Evolutionary conservation across 2,888 invertebrate species (phyloP), one percentile per base, ranked within the genome.

Genomic region (Neoitamus cyanurus): DNA sequence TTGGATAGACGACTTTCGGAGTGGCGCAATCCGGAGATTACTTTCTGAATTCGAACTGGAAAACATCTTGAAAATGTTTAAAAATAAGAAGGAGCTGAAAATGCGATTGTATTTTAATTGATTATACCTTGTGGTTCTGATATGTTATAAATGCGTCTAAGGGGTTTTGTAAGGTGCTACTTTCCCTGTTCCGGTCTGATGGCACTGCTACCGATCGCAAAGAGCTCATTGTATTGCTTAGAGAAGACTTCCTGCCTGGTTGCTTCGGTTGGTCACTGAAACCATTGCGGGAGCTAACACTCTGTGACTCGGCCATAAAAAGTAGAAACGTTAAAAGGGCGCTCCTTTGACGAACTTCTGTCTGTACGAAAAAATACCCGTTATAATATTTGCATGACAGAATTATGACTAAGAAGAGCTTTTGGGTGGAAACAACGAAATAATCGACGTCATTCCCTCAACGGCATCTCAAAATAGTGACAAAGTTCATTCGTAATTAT

Each of bases 261-360:
- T 31, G 30, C 2, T 31, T 48, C 11, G 20, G 20, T 31, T 31
- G 7, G n/a, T 28, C 58, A 58, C 48, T 42, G 87, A 13, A 7
- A 48, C 75, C 75, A 31, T 86, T 86, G 5, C 42, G 75, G 0
- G 73, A 6, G 28, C 75, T 58, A 68, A 70, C 82, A 28, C 46
- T 84, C 9, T 88, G 88, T 3, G 88, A 88, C 83, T 89, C 88
- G 15, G 88, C 88, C 89, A 89, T 88, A 58, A 87, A 88, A 73
- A 88, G 88, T 70, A 94, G 89, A 85, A 94, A 90, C 68, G 92
- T 91, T 86, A 94, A 88, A 13, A 95, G 90, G 36, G 94, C 93
- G 84, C 93, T 93, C 87, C 94, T 92, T 88, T 94, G 93, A 87
- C 93, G 93, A 84, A 94, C 89, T 73, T 94, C 92, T 86, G 93